These are phyloP conservation scores for Anas platyrhynchos DNA, from an alignment of 2,113 vertebrate genomes.

Conservation along the genomic window DNA sequence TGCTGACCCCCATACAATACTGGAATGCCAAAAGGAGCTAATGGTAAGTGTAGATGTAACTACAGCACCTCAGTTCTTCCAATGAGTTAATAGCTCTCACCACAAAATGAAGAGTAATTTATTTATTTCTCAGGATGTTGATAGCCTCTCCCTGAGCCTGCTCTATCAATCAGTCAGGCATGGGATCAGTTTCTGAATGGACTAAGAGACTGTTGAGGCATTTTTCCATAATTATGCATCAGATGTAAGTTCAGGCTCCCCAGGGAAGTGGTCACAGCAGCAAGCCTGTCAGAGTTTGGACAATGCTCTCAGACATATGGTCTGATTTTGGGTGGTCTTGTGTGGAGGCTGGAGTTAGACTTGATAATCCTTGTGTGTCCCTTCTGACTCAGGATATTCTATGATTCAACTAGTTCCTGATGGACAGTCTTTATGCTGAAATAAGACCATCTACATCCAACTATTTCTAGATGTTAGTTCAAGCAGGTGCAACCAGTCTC, in stretches of 20 bases:
- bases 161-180: neutral
- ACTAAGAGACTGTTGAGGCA: neutral
- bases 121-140: neutral
- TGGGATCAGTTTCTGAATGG: neutral
- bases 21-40: conserved; percentile 76
- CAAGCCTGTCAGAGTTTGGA: no score
- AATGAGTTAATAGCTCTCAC: neutral
- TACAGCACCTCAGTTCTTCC: neutral
- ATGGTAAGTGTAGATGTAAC: conserved; percentile 72
- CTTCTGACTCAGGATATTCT: no score
- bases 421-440: neutral
- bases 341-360: no score
- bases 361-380: no score
- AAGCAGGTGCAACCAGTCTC: neutral
- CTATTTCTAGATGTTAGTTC: neutral
- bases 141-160: neutral
- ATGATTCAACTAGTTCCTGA: neutral
- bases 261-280: no score
- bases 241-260: neutral
- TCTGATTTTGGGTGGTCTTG: no score
- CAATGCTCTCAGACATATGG: no score
- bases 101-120: neutral
- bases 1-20: conserved; percentile 52
- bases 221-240: neutral
- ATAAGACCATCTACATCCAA: neutral